phyloP scores from a whole-genome alignment of 2,888 invertebrate species.

The Mimachlamys varia region DNA sequence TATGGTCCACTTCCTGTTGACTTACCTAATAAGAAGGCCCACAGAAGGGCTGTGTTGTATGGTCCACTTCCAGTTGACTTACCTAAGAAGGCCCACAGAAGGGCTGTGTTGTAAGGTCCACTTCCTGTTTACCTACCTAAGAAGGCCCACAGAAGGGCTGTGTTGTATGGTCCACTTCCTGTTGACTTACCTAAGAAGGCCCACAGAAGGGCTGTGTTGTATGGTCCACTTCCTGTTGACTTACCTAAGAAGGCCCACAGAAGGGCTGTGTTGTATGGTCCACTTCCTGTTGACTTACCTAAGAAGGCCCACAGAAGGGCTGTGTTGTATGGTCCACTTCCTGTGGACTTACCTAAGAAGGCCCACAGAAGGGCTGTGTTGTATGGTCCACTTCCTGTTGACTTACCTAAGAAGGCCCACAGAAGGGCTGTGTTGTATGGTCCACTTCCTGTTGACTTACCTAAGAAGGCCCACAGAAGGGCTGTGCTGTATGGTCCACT shows the following conservation, averaged over 20 bases:
- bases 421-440: slow-evolving; percentile 64
- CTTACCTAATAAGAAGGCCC: slow-evolving; percentile 66
- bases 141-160: slow-evolving; percentile 62
- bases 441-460: slow-evolving; percentile 70
- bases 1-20: slow-evolving; percentile 67
- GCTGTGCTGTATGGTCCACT: slow-evolving; percentile 65
- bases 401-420: slow-evolving; percentile 65
- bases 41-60: slow-evolving; percentile 64
- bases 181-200: slow-evolving; percentile 66
- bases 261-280: slow-evolving; percentile 65
- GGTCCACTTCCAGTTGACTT: slow-evolving; percentile 66
- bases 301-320: slow-evolving; percentile 64
- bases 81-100: slow-evolving; percentile 65
- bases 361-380: slow-evolving; percentile 64
- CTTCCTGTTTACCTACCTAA: no score
- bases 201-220: slow-evolving; percentile 63
- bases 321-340: slow-evolving; percentile 66
- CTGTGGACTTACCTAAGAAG: slow-evolving; percentile 64
- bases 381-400: slow-evolving; percentile 67
- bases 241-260: slow-evolving; percentile 64
- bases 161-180: slow-evolving; percentile 67
- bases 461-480: slow-evolving; percentile 65
- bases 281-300: slow-evolving; percentile 71
- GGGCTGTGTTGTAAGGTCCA: slow-evolving; percentile 67
- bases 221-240: slow-evolving; percentile 69